Base-by-base conservation (phyloP, 2,113 vertebrate species). In the Amblyornis subalaris region DNA sequence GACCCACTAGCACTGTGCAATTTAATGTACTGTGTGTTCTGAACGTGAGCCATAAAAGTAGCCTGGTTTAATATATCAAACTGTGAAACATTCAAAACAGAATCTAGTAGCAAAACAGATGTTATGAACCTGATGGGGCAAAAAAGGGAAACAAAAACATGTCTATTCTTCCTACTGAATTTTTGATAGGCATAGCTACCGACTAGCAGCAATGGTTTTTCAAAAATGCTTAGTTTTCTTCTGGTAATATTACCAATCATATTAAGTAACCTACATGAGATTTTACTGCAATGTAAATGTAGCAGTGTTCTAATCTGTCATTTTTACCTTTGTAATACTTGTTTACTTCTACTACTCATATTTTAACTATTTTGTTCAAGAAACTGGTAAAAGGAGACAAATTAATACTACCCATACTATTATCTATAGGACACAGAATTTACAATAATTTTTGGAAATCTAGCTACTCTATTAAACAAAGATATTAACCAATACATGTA, bases 11-110 rank as follows among this genome's bases (percentile, higher is more conserved):
- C 82, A 91, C 71, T 48, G 75, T 12, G 61, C 88, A 90, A 94
- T 96, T 93, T 95, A 96, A 97, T 94, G 83, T 76, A 91, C 79
- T 77, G 57, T 50, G 36, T 89, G 66, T 48, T 97, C 91, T 95
- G 94, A 95, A 72, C 33, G 26, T 71, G 77, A 93, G 79, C 89
- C 92, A 81, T 94, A 96, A 96, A 93, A 42, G 47, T 95, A 89
- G 72, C 75, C 69, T 74, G 75, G 72, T 93, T 97, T 96, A 96
- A 95, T 96, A 94, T 65, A 95, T 95, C 57, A 89, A 96, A 96
- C 85, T 77, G 65, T 35, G 47, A 38, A 88, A 73, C 55, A 89
- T 85, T 96, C 73, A 83, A 96, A 96, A 96, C 47, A 95, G 61
- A 57, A 94, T 76, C 65, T 44, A 95, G 89, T 53, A 89, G 67